Percentiles rank a stretch among this genome's conserved stretches.
These are phyloP conservation scores for Lethrus apterus DNA, from an alignment of 1,140 invertebrate genomes.

Conservation along the genomic window DNA sequence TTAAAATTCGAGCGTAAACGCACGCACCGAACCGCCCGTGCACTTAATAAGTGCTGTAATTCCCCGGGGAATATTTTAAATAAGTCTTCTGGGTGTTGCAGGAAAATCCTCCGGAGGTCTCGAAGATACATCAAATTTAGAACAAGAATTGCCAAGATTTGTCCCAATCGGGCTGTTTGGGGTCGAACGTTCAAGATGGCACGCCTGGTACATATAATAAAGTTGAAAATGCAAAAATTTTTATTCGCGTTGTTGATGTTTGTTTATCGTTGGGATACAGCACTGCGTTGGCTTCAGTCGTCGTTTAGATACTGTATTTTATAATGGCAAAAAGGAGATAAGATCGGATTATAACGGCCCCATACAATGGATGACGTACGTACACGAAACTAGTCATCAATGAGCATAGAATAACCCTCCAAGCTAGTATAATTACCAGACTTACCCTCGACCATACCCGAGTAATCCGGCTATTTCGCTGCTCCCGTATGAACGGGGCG, in stretches of 20 bases:
- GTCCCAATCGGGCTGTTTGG: too few relatives aligned
- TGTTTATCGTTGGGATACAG: slow-evolving; percentile 29
- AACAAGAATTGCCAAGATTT: too few relatives aligned
- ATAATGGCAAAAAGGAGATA: slow-evolving; percentile 33
- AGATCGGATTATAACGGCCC: slow-evolving; percentile 33
- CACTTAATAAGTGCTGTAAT: slow-evolving; percentile 20
- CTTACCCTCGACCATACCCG: slow-evolving; percentile 26
- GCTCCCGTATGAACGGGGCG: slow-evolving; percentile 15
- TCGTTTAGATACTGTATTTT: slow-evolving; percentile 19
- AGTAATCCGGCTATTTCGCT: slow-evolving; percentile 34
- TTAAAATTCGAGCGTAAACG: slow-evolving; percentile 16
- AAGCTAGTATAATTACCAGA: slow-evolving; percentile 37
- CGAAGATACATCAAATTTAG: slow-evolving; percentile 18
- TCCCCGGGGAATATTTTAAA: slow-evolving; percentile 40
- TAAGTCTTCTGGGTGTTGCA: slow-evolving; percentile 34
- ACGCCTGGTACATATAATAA: neutral
- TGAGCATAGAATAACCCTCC: slow-evolving; percentile 35
- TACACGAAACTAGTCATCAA: slow-evolving; percentile 29
- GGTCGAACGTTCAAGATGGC: neutral
- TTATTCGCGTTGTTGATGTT: too few relatives aligned
- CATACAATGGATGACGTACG: slow-evolving; percentile 20
- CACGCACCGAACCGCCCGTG: slow-evolving; percentile 15
- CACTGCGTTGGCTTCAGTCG: slow-evolving; percentile 2
- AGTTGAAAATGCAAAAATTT: neutral
- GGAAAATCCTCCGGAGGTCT: slow-evolving; percentile 19